Conservation (phyloP, 2,797 vertebrate genomes). For the Falco columbarius region DNA sequence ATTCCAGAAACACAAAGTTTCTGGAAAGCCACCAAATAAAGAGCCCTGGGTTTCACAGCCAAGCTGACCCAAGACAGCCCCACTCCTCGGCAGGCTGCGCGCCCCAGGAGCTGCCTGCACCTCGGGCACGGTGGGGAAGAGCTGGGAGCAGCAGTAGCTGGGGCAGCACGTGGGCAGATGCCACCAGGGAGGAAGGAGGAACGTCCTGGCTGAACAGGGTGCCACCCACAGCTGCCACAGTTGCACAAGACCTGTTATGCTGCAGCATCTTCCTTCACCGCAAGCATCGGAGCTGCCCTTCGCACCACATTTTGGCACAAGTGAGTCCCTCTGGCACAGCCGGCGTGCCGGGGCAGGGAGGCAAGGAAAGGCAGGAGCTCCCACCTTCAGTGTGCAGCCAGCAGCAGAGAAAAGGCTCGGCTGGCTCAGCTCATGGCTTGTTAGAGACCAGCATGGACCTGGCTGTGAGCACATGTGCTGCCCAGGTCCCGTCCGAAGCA, state of each 20-base stretch:
- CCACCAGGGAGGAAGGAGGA: neutral
- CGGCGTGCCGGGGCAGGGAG: neutral
- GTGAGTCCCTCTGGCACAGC: rapidly evolving
- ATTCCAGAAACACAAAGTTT: neutral
- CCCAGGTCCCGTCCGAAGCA: neutral
- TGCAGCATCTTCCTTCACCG: neutral
- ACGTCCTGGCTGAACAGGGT: neutral
- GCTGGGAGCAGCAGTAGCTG: neutral
- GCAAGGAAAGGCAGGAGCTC: neutral
- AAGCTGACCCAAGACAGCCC: neutral
- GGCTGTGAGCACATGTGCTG: no score
- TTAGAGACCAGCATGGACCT: neutral
- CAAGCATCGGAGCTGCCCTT: neutral
- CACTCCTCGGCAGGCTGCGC: neutral
- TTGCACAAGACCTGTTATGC: neutral
- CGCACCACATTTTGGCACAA: neutral
- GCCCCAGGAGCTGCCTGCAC: neutral
- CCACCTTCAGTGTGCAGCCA: no score
- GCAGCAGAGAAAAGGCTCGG: neutral
- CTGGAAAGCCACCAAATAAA: neutral
- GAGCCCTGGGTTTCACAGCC: neutral
- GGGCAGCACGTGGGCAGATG: neutral
- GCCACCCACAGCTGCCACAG: neutral
- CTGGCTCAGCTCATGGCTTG: neutral
- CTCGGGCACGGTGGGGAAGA: rapidly evolving